A percentile compares a stretch with the other conserved stretches of the same genome.
phyloP scores from a whole-genome alignment of 2,797 vertebrate genomes.

The Platyrinchus mystaceus region DNA sequence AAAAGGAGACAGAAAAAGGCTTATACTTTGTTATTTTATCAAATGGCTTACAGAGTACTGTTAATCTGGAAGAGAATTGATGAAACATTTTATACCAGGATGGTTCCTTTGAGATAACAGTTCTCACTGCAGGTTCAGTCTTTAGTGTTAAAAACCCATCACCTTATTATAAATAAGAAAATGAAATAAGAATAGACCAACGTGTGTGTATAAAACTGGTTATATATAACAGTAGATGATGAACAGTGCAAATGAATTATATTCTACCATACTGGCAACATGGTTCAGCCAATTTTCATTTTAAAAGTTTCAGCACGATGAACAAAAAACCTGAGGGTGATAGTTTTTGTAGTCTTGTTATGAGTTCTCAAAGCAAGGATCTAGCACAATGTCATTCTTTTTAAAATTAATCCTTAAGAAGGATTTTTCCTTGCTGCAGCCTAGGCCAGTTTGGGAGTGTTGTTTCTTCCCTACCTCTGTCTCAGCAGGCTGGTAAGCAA shows the following conservation, averaged over 20 bases:
- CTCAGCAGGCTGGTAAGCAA: not conserved
- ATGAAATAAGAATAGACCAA: not conserved
- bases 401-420: not conserved
- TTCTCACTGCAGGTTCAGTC: not conserved
- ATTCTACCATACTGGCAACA: not conserved
- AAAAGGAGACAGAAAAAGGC: not conserved
- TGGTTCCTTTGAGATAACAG: conserved; percentile 29
- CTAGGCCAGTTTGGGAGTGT: not conserved
- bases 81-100: conserved; percentile 12
- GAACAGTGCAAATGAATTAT: not conserved
- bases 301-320: not conserved
- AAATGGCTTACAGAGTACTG: not conserved
- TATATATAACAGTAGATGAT: not conserved
- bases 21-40: not conserved
- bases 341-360: not conserved
- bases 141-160: not conserved
- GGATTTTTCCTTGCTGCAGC: not conserved
- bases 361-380: not conserved
- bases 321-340: not conserved
- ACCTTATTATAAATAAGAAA: conserved; percentile 16
- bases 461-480: not conserved
- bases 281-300: not conserved
- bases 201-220: not conserved
- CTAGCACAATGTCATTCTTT: not conserved
- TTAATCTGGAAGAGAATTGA: not conserved